A percentile compares a stretch with the other conserved stretches of the same genome.
phyloP scores from a whole-genome alignment of 1,140 invertebrate species.

The Delia radicum region DNA sequence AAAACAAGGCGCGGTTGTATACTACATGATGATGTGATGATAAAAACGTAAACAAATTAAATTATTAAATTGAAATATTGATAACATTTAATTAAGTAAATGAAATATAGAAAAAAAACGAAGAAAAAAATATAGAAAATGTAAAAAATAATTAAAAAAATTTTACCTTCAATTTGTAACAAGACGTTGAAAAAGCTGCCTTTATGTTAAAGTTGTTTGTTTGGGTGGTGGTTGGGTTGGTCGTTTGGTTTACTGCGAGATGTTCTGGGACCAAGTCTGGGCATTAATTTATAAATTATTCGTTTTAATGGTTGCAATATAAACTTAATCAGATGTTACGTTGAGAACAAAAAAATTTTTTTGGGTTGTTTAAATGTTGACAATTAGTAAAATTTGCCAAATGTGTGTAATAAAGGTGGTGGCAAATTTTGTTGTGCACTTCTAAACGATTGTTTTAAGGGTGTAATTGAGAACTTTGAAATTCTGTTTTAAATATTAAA shows the following conservation, averaged over 20 bases:
- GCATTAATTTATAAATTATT: too few species aligned
- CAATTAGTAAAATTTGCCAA: too few species aligned
- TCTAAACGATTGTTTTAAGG: too few species aligned
- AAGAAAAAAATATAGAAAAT: neutral
- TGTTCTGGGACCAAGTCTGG: neutral
- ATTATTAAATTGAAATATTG: neutral
- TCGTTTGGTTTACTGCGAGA: too few species aligned
- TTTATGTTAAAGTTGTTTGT: neutral
- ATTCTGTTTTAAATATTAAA: neutral
- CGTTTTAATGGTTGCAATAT: neutral
- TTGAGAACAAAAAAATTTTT: too few species aligned
- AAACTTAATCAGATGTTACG: conserved; percentile 4
- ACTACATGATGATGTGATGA: neutral
- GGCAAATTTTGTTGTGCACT: neutral
- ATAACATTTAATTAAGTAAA: neutral
- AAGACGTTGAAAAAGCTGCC: neutral
- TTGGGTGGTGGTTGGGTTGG: neutral
- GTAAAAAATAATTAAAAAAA: neutral
- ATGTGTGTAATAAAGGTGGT: too few species aligned
- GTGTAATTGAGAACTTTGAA: too few species aligned
- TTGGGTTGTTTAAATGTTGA: neutral
- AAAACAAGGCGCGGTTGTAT: neutral
- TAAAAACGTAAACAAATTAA: neutral
- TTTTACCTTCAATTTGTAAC: neutral
- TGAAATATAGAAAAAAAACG: neutral